These are phyloP conservation scores for Ateles fusciceps DNA, from an alignment of 2,797 vertebrate species.

Conservation along the genomic window DNA sequence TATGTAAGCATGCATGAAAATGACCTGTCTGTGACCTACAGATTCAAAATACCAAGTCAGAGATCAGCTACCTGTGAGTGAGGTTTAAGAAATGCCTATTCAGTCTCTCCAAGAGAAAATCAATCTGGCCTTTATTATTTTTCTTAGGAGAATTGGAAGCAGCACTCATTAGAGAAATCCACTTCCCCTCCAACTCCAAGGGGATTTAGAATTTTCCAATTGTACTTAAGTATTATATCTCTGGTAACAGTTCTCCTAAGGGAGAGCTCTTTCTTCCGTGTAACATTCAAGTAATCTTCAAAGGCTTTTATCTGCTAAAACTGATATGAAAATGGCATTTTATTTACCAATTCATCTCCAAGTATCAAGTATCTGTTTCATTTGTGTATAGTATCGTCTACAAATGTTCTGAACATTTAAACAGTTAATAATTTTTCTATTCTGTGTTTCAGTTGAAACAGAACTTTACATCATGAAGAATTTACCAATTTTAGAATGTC, in stretches of 20 bases:
- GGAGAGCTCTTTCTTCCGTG: neutral
- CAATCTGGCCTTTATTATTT: conserved; percentile 31
- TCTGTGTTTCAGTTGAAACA: neutral
- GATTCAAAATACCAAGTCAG: conserved; percentile 36
- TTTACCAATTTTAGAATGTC: neutral
- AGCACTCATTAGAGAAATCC: conserved; percentile 44
- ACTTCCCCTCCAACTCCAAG: neutral
- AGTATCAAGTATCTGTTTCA: neutral
- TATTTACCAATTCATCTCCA: neutral
- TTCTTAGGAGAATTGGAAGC: conserved; percentile 40
- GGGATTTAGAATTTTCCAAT: conserved; percentile 7
- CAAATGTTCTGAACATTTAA: neutral
- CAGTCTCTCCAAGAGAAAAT: conserved; percentile 40
- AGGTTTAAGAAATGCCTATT: neutral
- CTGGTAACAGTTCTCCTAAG: neutral
- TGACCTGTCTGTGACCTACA: conserved; percentile 11
- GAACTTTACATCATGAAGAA: neutral
- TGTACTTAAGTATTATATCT: neutral
- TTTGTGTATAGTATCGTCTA: neutral
- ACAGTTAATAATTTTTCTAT: neutral
- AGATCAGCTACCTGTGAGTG: neutral
- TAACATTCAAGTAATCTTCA: neutral
- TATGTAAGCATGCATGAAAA: neutral
- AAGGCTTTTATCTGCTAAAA: neutral
- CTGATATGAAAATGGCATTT: neutral